Evolutionary conservation across 2,113 vertebrate genomes (phyloP), one percentile per base, ranked within the genome.

Genomic region (Protomyctophum bolini): DNA sequence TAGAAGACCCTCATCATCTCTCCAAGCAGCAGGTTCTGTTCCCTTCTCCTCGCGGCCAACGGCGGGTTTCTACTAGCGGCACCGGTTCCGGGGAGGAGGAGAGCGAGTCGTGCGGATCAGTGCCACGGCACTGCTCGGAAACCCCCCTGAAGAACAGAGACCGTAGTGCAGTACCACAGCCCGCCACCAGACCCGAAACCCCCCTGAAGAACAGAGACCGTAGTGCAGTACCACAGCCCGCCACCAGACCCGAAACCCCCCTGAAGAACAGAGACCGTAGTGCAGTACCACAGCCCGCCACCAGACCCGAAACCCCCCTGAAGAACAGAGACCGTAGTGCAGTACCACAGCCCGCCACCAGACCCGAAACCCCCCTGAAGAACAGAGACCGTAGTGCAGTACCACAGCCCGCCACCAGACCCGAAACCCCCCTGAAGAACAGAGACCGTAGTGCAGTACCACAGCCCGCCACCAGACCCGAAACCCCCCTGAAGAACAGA

Each of bases 11-110:
- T 52, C 66, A 69, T 8, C 67, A 71, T 69, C 83, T 80, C 54
- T 76, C 64, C 11, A 82, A 85, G 80, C 82, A 65, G 66, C 82
- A 74, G 74, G 67, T 10, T 5, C 10, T 6, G n/a, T 63, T 4
- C 29, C 76, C 81, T 45, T 71, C 75, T 0, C 74, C 83, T 60
- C 12, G 59, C 14, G 28, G 46, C 29, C 61, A 82, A 54, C 47
- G 46, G 0, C 73, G 21, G n/a, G 29, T 54, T 58, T 47, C 79
- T 58, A 3, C 21, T 56, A 5, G 33, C 52, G n/a, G 75, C 45
- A 33, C 63, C 66, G 70, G 33, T 47, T 58, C 64, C 29, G 66
- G 52, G 50, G 50, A 14, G 21, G 21, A 21, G 2, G 14, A 61
- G 7, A 12, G 50, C 29, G 71, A 80, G 79, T 68, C 66, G 33